Evolutionary conservation across 1,140 invertebrate genomes (phyloP).

Genomic region (Halyomorpha halys): DNA sequence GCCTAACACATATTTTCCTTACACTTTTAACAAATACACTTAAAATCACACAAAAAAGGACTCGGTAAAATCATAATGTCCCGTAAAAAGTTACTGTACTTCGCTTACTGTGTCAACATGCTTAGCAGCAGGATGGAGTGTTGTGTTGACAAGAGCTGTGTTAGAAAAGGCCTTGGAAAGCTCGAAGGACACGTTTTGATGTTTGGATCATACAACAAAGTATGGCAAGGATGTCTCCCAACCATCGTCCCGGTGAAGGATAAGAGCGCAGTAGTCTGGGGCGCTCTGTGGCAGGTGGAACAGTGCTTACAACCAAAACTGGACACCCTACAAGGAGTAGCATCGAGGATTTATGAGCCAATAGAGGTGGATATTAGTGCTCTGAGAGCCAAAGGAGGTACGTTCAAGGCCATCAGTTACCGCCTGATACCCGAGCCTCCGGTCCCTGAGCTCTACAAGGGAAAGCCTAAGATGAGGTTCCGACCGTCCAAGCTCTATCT

Average conservation of each 20-base stretch:
- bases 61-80: not conserved
- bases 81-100: slow-evolving; percentile 22
- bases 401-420: slow-evolving; percentile 21
- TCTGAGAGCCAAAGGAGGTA: slow-evolving; percentile 8
- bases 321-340: slow-evolving; percentile 22
- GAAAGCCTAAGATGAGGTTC: slow-evolving; percentile 15
- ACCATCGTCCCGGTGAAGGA: not conserved
- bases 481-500: slow-evolving; percentile 26
- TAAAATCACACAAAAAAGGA: too few species aligned
- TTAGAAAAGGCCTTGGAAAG: slow-evolving; percentile 23
- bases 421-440: not conserved
- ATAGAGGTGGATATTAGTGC: slow-evolving; percentile 14
- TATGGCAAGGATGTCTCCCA: slow-evolving; percentile 19
- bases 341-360: slow-evolving; percentile 13
- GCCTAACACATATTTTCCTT: too few species aligned
- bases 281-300: slow-evolving; percentile 22
- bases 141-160: slow-evolving; percentile 19
- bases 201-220: not conserved
- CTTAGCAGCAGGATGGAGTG: slow-evolving; percentile 24
- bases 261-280: not conserved
- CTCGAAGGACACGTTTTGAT: not conserved
- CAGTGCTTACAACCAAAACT: slow-evolving; percentile 18
- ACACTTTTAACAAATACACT: too few species aligned
- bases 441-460: not conserved
- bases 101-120: slow-evolving; percentile 26